phyloP scores from a whole-genome alignment of 2,113 vertebrate genomes.

The Pongo pygmaeus region DNA sequence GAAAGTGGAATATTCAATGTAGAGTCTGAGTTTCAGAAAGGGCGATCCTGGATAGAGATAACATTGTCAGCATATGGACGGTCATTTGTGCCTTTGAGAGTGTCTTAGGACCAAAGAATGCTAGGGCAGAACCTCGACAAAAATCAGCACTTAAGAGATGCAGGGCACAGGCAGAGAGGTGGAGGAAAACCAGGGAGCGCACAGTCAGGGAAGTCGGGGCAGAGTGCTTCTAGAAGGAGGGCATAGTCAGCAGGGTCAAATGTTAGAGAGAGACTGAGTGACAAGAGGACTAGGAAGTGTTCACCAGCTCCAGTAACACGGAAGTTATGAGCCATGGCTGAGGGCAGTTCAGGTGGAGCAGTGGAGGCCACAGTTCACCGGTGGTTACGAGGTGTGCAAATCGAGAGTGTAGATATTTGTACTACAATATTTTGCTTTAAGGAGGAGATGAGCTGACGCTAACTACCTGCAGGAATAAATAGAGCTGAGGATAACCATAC shows the following conservation, averaged over 20 bases:
- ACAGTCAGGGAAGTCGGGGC: neutral
- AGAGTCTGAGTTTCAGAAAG: neutral
- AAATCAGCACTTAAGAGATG: neutral
- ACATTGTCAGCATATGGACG: neutral
- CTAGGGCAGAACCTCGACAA: neutral
- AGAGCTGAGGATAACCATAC: neutral
- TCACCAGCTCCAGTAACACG: neutral
- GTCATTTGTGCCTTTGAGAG: neutral
- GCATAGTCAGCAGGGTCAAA: neutral
- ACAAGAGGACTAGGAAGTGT: neutral
- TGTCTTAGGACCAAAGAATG: neutral
- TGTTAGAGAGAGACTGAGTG: neutral
- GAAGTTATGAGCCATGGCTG: neutral
- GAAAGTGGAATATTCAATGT: neutral
- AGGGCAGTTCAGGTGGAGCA: neutral
- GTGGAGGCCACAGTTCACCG: neutral
- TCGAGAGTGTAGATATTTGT: neutral
- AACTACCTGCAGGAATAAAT: neutral
- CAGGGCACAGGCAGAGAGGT: neutral
- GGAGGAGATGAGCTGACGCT: neutral
- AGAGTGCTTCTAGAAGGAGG: neutral
- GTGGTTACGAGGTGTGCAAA: neutral
- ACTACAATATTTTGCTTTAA: neutral
- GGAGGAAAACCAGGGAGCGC: neutral
- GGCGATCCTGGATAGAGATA: neutral